phyloP scores from a whole-genome alignment of 2,113 vertebrate species.

The Numida meleagris region DNA sequence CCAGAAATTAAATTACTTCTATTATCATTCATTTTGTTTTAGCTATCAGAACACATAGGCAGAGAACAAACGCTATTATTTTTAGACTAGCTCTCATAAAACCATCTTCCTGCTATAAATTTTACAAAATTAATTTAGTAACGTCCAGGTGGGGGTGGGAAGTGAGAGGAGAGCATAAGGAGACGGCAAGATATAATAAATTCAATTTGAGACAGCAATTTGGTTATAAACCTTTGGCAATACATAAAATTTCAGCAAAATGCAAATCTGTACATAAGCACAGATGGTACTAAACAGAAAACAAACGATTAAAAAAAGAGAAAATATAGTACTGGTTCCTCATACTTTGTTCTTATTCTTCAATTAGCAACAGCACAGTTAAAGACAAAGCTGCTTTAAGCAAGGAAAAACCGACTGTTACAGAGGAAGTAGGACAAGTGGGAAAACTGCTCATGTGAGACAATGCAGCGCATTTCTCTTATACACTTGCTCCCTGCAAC shows the following conservation, averaged over 20 bases:
- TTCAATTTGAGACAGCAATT: neutral
- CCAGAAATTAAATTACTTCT: neutral
- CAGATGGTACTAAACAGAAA: neutral
- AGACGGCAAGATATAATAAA: neutral
- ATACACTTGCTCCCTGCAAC: neutral
- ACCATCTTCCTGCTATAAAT: neutral
- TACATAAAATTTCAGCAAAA: neutral
- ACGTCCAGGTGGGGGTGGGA: neutral
- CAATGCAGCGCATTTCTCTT: neutral
- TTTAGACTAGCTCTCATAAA: neutral
- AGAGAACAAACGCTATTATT: constrained; percentile 12
- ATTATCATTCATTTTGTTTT: neutral
- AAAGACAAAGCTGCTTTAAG: neutral
- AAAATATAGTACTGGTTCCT: neutral
- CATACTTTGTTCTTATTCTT: neutral
- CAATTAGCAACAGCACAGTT: neutral
- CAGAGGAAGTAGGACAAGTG: neutral
- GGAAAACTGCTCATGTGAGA: neutral
- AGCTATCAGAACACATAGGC: neutral
- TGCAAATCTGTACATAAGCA: neutral
- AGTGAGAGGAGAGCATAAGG: neutral
- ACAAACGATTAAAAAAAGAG: neutral
- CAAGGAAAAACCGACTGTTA: neutral
- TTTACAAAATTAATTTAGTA: neutral
- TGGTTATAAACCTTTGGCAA: neutral